Base-by-base conservation (phyloP, 2,888 invertebrate genomes). In the Theristus sp. region DNA sequence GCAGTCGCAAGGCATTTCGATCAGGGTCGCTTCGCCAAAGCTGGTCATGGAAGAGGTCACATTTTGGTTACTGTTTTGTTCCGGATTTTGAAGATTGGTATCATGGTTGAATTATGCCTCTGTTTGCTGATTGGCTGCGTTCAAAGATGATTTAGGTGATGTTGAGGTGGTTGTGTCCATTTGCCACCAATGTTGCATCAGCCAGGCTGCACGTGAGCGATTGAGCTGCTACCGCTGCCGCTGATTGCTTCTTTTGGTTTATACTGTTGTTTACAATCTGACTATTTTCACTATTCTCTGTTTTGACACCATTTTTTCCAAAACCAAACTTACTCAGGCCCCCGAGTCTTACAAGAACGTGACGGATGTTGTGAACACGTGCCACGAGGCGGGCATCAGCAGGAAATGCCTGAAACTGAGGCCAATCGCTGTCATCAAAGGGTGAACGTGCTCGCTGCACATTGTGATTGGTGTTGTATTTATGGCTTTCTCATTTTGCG, bases 291-390 rank as follows among this genome's bases (percentile, higher is more conserved):
- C 25, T n/a, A 28, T n/a, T n/a, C 17, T 57, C 17, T n/a, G n/a
- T n/a, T n/a, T n/a, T n/a, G n/a, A n/a, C n/a, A n/a, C n/a, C n/a
- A n/a, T n/a, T n/a, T n/a, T n/a, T n/a, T n/a, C n/a, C n/a, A n/a
- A n/a, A n/a, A n/a, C n/a, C n/a, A n/a, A n/a, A n/a, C n/a, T 55
- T 60, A 64, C 66, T 58, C 66, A 75, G 74, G 90, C 98, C 2
- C 98, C 98, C 0, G 93, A 96, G 73, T 96, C 96, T 0, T 98
- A 99, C 76, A 98, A 98, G 78, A 90, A 99, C 79, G 98, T 98
- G 0, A 96, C 93, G 0, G 98, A 99, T 79, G 98, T 98, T 13
- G 98, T 98, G 0, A 83, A 99, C 75, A 98, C 98, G 1, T 98
- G 98, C 61, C 93, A 98, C 75, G 84, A 84, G 27, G 98, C 91